These are phyloP conservation scores for Papilio helenus DNA, from an alignment of 1,140 invertebrate species.

Conservation along the genomic window DNA sequence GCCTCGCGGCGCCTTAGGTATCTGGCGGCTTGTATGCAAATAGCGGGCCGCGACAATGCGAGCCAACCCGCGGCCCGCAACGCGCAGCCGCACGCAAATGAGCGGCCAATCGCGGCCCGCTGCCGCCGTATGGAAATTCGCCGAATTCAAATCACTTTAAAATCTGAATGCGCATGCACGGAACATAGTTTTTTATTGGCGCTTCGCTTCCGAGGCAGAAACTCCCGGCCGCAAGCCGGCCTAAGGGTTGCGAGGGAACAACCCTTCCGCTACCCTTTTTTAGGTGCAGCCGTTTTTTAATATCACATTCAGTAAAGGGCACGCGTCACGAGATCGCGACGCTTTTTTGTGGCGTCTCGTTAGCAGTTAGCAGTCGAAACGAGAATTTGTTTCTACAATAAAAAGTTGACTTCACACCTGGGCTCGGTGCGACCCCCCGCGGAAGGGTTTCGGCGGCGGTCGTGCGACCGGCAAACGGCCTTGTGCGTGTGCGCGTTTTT, in stretches of 20 bases:
- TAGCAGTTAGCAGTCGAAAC: conserved; percentile 30
- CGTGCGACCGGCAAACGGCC: neutral
- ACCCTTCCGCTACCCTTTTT: conserved; percentile 77
- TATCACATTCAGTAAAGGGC: conserved; percentile 48
- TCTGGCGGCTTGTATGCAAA: conserved; percentile 24
- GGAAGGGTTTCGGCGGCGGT: conserved; percentile 16
- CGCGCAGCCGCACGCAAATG: conserved; percentile 66
- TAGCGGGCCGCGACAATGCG: neutral
- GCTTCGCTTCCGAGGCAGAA: conserved; percentile 61
- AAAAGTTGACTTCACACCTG: conserved; percentile 47
- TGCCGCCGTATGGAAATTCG: conserved; percentile 69
- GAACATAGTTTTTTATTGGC: conserved; percentile 71
- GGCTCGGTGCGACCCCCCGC: conserved; percentile 37
- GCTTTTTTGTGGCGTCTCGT: conserved; percentile 51
- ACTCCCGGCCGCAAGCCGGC: conserved; percentile 46
- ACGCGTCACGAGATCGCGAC: conserved; percentile 60
- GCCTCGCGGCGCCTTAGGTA: neutral
- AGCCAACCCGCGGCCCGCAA: conserved; percentile 49
- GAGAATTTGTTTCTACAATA: conserved; percentile 40
- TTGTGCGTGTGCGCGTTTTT: neutral
- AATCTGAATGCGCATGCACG: conserved; percentile 79
- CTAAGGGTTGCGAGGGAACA: conserved; percentile 56
- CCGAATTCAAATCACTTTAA: conserved; percentile 81
- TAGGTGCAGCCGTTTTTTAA: conserved; percentile 72
- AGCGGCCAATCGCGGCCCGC: conserved; percentile 62